Conservation (phyloP, 2,888 invertebrate species). For the Dinocampus coccinellae region DNA sequence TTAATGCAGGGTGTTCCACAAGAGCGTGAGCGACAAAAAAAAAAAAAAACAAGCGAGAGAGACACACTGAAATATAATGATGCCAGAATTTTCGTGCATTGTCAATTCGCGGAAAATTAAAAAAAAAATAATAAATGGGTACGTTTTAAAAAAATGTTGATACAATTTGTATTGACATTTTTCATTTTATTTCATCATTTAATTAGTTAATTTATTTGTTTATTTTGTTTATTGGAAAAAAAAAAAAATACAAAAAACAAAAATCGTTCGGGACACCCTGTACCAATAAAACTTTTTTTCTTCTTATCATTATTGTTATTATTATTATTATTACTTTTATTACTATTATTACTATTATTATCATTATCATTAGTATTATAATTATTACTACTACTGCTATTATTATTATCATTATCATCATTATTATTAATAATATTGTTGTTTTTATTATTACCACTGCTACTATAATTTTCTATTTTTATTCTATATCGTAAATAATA, state of each 20-base stretch:
- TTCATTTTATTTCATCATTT: not conserved
- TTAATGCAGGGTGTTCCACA: constrained; percentile 58
- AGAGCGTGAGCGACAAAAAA: constrained; percentile 39
- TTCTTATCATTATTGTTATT: constrained; percentile 30
- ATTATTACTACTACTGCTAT: too few species aligned
- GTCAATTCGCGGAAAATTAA: not conserved
- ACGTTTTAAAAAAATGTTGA: not conserved
- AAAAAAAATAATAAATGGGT: constrained; percentile 2
- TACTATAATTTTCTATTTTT: not conserved
- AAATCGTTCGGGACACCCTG: constrained; percentile 54
- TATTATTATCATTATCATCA: not conserved
- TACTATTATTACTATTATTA: not conserved
- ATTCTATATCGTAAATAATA: not conserved
- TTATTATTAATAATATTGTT: too few species aligned
- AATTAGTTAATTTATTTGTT: not conserved
- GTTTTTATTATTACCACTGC: not conserved
- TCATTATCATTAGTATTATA: not conserved
- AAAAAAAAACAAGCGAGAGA: not conserved
- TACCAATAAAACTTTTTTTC: constrained; percentile 40
- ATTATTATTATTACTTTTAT: too few species aligned
- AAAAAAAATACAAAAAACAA: too few species aligned
- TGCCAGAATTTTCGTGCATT: not conserved
- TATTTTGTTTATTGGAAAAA: not conserved
- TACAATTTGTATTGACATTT: not conserved
- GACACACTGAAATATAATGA: not conserved